Conservation (phyloP, 2,113 vertebrate species). For the Protobothrops flavoviridis region DNA sequence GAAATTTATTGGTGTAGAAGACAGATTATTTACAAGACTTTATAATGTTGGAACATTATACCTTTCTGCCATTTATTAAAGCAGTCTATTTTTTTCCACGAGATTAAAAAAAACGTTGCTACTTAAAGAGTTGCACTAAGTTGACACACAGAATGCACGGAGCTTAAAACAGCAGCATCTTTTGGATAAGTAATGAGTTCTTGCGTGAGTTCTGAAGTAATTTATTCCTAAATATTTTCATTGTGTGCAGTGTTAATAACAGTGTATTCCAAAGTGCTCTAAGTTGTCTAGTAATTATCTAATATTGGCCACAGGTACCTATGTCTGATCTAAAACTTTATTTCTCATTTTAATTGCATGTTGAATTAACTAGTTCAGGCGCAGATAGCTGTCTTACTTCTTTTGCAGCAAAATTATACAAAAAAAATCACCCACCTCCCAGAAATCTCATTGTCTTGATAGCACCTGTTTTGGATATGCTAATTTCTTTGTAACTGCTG, state of each 20-base stretch:
- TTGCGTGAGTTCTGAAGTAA: background rate
- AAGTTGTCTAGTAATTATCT: background rate
- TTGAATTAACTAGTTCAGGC: background rate
- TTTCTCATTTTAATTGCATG: background rate
- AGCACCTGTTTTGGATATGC: background rate
- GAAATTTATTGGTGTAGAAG: background rate
- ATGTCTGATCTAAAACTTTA: background rate
- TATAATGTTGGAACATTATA: background rate
- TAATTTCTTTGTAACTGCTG: background rate
- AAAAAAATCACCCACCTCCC: background rate
- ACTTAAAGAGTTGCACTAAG: background rate
- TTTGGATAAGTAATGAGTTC: background rate
- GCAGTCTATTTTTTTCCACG: background rate
- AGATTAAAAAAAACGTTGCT: background rate
- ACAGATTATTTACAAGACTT: background rate
- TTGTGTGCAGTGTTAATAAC: background rate
- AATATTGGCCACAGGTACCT: background rate
- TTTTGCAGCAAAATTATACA: background rate
- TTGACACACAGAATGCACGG: background rate
- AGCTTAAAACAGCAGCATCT: background rate
- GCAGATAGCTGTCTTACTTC: background rate
- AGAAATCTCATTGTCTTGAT: background rate
- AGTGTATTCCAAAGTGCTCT: background rate
- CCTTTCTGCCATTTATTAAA: background rate
- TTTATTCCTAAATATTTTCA: background rate